Evolutionary conservation across 2,888 invertebrate genomes (phyloP), one percentile per base, ranked within the genome.

Genomic region (Mongoloraphidia duomilia): DNA sequence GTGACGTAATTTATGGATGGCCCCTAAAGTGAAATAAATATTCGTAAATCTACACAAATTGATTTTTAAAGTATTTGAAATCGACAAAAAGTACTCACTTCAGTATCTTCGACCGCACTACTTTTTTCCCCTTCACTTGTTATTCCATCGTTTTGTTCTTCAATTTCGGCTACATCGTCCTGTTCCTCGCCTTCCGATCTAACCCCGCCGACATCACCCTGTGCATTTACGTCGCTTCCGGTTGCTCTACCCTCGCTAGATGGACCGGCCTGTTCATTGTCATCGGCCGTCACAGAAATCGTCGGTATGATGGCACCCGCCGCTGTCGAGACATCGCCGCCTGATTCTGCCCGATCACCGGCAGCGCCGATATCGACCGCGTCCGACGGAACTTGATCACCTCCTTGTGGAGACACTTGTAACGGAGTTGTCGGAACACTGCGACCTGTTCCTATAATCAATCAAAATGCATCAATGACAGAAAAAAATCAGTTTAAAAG

Each of bases 351-450:
- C 39, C 62, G 55, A 50, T 65, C 64, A 2, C 62, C 63, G 9
- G 50, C 51, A 11, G 62, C 63, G 26, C 5, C 37, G 46, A 41
- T 47, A 34, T 51, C 49, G 17, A 49, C 39, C 13, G 43, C 49
- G 37, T 49, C 41, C 49, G 44, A 46, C 12, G 35, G 46, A 11
- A 42, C 41, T 34, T 50, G 48, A 41, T 50, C 57, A 60, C 64
- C 69, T 26, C 26, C 26, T 64, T 69, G 76, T 49, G 77, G 82
- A 44, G 77, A 82, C 50, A 76, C 75, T 66, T 75, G 80, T 53
- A 77, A 65, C 2, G 80, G 80, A 1, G 80, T 82, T 36, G 77
- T 79, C 2, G 82, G 82, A 17, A 81, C 80, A 59, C 79, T 80
- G 44, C 82, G 68, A 6, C 80, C 81, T 35, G 79, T 76, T 42